Percentiles rank a stretch among this genome's conserved stretches.
These are phyloP conservation scores for Rhinogobius similis DNA, from an alignment of 2,113 vertebrate genomes.

Conservation along the genomic window DNA sequence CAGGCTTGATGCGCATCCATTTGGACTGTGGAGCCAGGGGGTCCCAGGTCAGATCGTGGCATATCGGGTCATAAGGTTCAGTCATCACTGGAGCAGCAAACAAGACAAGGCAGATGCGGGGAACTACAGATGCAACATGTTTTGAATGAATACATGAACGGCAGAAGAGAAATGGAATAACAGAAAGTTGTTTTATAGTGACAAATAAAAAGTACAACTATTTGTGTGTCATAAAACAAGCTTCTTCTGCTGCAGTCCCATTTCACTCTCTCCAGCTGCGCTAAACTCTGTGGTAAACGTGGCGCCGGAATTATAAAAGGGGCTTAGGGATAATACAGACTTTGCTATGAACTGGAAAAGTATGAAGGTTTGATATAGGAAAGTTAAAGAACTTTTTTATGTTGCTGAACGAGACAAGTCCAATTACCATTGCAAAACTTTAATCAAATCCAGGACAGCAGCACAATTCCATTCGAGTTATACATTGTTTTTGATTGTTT, in stretches of 20 bases:
- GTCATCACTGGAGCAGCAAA: no score
- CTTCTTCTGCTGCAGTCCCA: not conserved
- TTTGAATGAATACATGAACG: not conserved
- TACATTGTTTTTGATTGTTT: not conserved
- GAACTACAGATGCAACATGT: not conserved
- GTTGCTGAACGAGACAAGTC: not conserved
- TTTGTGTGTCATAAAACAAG: not conserved
- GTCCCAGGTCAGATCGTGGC: no score
- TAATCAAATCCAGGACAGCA: not conserved
- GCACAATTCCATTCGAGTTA: not conserved
- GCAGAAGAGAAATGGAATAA: not conserved
- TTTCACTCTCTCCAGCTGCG: not conserved
- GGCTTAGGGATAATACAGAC: not conserved
- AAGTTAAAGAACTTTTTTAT: not conserved
- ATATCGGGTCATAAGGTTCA: no score
- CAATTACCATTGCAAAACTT: not conserved
- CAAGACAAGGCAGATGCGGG: no score
- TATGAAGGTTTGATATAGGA: not conserved
- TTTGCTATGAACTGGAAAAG: not conserved
- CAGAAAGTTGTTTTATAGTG: not conserved
- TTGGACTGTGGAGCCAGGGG: no score
- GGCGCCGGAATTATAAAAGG: not conserved
- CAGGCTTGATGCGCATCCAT: no score
- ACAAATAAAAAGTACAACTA: not conserved
- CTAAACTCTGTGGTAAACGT: not conserved